These are phyloP conservation scores for Panagrolaimus sp. DNA, from an alignment of 1,140 invertebrate species.

Conservation along the genomic window DNA sequence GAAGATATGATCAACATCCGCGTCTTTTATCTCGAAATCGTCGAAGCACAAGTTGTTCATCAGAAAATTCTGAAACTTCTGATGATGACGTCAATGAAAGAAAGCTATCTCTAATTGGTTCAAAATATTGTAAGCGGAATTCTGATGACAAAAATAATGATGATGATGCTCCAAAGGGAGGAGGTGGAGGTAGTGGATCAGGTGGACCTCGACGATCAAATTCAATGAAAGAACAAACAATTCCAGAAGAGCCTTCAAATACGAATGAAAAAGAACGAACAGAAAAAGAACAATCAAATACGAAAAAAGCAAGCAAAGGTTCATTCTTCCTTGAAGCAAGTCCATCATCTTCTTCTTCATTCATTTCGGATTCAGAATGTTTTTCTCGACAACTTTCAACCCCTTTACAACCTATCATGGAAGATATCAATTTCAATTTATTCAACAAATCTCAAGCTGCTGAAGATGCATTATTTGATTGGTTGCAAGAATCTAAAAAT, in stretches of 20 bases:
- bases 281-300: background rate
- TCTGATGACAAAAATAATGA: slow-evolving; percentile 23
- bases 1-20: slow-evolving; percentile 39
- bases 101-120: slow-evolving; percentile 16
- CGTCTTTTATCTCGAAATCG: slow-evolving; percentile 30
- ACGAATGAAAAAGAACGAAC: background rate
- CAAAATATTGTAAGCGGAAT: slow-evolving; percentile 16
- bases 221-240: slow-evolving; percentile 15
- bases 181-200: background rate
- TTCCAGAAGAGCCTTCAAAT: background rate
- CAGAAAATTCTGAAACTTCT: slow-evolving; percentile 33
- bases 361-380: background rate
- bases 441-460: background rate
- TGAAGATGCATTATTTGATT: background rate
- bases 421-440: background rate
- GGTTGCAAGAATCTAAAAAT: slow-evolving; percentile 12
- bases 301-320: background rate
- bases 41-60: slow-evolving; percentile 47
- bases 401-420: slow-evolving; percentile 1
- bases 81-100: slow-evolving; percentile 38
- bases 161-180: slow-evolving; percentile 9
- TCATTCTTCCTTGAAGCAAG: background rate
- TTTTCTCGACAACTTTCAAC: background rate
- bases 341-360: background rate
- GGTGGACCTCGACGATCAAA: background rate